Base-by-base conservation (phyloP, 2,888 invertebrate genomes). In the Biston stratarius region DNA sequence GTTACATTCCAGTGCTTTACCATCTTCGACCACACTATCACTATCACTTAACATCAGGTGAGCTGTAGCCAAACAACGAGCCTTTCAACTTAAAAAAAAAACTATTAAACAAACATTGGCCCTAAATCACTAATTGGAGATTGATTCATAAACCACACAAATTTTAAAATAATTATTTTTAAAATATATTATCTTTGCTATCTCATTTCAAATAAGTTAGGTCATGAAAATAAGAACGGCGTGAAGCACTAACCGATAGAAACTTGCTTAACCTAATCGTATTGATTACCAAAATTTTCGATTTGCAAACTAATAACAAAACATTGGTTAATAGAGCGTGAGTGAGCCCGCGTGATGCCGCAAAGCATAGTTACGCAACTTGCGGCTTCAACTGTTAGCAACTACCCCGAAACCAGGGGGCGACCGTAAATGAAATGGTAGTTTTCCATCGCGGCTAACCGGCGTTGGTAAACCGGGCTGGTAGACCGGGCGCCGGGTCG, bases 351-450 rank as follows among this genome's bases (percentile, higher is more conserved):
- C 83, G 81, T 82, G 81, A 77, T 78, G 81, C 88, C 88, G 79
- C 89, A 88, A 84, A 86, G 86, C 88, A 87, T 88, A 89, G 90
- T 91, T 91, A 88, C 87, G 84, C 83, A 90, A 90, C 81, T 90
- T 89, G 90, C 79, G 90, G 90, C 83, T 83, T 84, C 78, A 77
- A 85, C 85, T 87, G 89, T 89, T 89, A 88, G 85, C 83, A 86
- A 87, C 90, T 89, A 88, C 87, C 87, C 88, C 87, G 76, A 90
- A 91, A 91, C 90, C 89, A 87, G 88, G 86, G 88, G 86, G 84
- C 86, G 83, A 88, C 90, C 92, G 85, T 92, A 92, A 93, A 92
- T 91, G 92, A 90, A 92, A 92, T 91, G 90, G 90, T 91, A 91
- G 92, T 92, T 93, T 92, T 92, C 89, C 91, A 84, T 77, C 84